phyloP scores from a whole-genome alignment of 1,140 invertebrate genomes.

The Heliothis subflexa region DNA sequence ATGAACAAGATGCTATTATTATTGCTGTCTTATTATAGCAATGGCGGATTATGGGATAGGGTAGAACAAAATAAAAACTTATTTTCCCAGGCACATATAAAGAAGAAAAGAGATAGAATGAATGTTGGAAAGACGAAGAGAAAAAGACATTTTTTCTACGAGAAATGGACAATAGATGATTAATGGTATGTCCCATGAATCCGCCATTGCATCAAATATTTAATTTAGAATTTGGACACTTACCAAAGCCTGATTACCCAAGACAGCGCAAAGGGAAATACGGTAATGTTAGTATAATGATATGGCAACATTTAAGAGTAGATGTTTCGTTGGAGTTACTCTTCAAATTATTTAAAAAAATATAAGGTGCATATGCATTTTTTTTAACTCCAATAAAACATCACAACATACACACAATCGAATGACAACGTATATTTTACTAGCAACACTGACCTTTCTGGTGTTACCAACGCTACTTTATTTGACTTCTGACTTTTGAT shows the following conservation, averaged over 20 bases:
- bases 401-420: not conserved
- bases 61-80: too few relatives aligned
- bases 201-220: conserved; percentile 5
- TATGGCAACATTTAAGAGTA: conserved; percentile 13
- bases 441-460: conserved; percentile 11
- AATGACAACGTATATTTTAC: conserved; percentile 29
- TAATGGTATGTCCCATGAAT: not conserved
- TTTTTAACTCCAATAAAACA: conserved; percentile 24
- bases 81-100: too few relatives aligned
- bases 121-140: not conserved
- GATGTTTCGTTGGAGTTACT: conserved; percentile 2
- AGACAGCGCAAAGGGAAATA: conserved; percentile 80
- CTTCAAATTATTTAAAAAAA: not conserved
- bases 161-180: not conserved
- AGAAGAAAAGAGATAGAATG: not conserved
- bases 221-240: conserved; percentile 76
- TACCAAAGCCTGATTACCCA: conserved; percentile 88
- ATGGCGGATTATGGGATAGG: not conserved
- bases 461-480: not conserved
- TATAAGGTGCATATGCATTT: too few relatives aligned
- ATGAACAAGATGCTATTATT: not conserved
- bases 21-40: not conserved
- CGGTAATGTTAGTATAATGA: conserved; percentile 52
- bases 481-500: not conserved
- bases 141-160: not conserved